Base-by-base conservation (phyloP, 2,888 invertebrate genomes). In the Trypoxylon attenuatum region DNA sequence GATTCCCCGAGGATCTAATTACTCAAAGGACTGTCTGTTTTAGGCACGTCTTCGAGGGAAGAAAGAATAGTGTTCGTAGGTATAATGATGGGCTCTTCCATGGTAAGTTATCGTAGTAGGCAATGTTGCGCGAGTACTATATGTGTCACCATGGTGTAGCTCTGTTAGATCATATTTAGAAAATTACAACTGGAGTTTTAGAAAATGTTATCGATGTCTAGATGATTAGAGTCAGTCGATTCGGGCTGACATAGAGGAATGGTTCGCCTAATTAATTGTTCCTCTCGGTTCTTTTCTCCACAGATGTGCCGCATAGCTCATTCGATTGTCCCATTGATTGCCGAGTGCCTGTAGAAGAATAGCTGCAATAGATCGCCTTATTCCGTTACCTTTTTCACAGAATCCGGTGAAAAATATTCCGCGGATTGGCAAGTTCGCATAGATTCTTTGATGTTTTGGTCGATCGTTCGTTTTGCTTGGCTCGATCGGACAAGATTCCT, bases 11-110 rank as follows among this genome's bases (percentile, higher is more conserved):
- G 55, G 39, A 50, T 54, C 46, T n/a, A 49, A 39, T 71, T 58
- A 76, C 66, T 69, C 46, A 71, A 76, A 59, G 74, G 71, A 69
- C 69, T 76, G 62, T 77, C 71, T 76, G 76, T 76, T 76, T 64
- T 76, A 76, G 76, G 76, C 76, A 69, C 74, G 46, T 72, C 77
- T 76, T 76, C 77, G 56, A 71, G 71, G 25, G 76, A 61, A 63
- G 76, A 77, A 64, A 61, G 73, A 69, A 76, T 77, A 77, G 64
- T 74, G 74, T 76, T 68, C 71, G 55, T 76, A 76, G 55, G 58
- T 71, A 77, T 77, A 77, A 76, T 33, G 33, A 33, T 76, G 76
- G 76, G 77, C 65, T 77, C 76, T 25, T 77, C 76, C 54, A 77
- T 76, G 76, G 76, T 76, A 76, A 76, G 76, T 76, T 50, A 68